These are phyloP conservation scores for Spatula clypeata DNA, from an alignment of 2,797 vertebrate genomes.

Conservation along the genomic window DNA sequence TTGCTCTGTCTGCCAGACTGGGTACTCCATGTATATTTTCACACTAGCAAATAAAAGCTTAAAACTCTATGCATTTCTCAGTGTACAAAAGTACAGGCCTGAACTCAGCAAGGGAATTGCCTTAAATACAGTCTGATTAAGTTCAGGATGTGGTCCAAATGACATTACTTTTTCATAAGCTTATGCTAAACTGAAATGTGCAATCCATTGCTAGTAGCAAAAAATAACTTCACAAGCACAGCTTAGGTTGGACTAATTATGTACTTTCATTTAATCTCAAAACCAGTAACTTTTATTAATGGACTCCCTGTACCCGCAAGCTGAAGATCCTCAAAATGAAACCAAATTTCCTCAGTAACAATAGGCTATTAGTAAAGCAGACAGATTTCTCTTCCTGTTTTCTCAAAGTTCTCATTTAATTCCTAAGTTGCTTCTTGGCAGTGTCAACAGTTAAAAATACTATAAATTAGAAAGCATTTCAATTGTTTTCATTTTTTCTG, in stretches of 20 bases:
- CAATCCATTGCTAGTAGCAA: background rate
- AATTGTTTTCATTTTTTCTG: conserved; percentile 32
- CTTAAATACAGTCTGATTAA: background rate
- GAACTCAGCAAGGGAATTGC: background rate
- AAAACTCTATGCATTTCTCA: background rate
- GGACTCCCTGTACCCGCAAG: background rate
- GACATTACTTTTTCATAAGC: background rate
- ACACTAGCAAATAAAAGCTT: background rate
- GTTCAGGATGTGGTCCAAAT: background rate
- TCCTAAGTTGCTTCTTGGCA: conserved; percentile 1
- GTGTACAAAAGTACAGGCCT: background rate
- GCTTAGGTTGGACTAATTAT: background rate
- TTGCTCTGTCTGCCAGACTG: background rate
- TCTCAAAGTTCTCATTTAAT: conserved; percentile 2
- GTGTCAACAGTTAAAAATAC: conserved; percentile 31
- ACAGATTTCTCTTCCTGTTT: background rate
- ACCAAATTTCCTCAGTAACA: background rate
- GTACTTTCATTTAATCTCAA: conserved; percentile 7
- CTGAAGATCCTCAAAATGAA: conserved; percentile 1
- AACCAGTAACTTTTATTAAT: conserved; percentile 4
- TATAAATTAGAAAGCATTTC: conserved; percentile 20
- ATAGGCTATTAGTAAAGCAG: background rate
- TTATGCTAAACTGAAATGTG: background rate
- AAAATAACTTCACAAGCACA: background rate
- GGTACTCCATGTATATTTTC: background rate